Base-by-base conservation (phyloP, 1,140 invertebrate species). In the Drosophila kepulauana region DNA sequence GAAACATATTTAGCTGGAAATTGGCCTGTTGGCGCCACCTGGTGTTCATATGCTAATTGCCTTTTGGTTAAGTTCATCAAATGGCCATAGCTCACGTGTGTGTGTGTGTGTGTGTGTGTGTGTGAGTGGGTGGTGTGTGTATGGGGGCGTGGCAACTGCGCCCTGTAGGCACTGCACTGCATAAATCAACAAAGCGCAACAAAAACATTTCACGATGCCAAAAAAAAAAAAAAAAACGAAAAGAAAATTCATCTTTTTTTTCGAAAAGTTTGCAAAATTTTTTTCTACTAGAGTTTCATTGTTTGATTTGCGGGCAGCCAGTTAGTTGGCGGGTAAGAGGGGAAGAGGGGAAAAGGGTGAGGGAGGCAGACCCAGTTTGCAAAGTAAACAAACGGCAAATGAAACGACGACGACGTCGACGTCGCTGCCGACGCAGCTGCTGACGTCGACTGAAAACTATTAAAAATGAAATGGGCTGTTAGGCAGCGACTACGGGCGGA, bases 351-450 rank as follows among this genome's bases (percentile, higher is more conserved):
- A 5, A 13, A 1, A 33, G 13, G 10, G 15, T 7, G 43, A 25
- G 49, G 43, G 49, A 10, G 33, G 49, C 58, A 79, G 84, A 75
- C 84, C 84, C 84, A 88, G 84, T 87, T 87, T 82, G 59, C 67
- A 78, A 84, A 88, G 78, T 88, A 88, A 88, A 87, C 82, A 87
- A 84, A 79, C 80, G 77, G 84, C 80, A 88, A 87, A 87, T 87
- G 82, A 87, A 87, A 87, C 82, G 84, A 86, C 76, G 82, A 51
- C 67, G 75, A 51, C 66, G 64, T 38, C 25, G 62, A 30, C 49
- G 72, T 51, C 43, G 20, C 56, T 33, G 10, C 35, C 28, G 51
- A 10, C 25, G 30, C 8, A 20, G 20, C 20, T 46, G 61, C 33
- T n/a, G 41, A 51, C 76, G 80, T 64, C 70, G 84, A 71, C 80